These are phyloP conservation scores for Noctua janthina DNA, from an alignment of 2,888 invertebrate species.

Conservation along the genomic window DNA sequence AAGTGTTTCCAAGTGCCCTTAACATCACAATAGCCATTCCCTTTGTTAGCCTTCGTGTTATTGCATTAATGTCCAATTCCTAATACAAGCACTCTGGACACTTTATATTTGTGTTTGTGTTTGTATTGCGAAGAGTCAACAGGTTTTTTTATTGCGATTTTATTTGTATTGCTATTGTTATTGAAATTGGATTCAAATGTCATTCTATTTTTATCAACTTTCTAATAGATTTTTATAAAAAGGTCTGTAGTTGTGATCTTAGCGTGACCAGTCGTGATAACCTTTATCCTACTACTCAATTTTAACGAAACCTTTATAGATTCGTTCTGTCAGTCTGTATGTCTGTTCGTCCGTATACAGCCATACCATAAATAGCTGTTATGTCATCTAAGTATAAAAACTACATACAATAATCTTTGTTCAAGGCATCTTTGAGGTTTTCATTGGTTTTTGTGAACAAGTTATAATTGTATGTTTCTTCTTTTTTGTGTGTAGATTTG, in stretches of 20 bases:
- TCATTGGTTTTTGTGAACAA: no score
- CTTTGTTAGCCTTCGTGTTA: slow-evolving; percentile 65
- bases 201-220: background rate
- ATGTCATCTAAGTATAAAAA: background rate
- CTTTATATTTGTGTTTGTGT: slow-evolving; percentile 42
- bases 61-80: slow-evolving; percentile 61
- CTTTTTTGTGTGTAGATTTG: background rate
- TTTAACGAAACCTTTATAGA: background rate
- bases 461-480: background rate
- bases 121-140: slow-evolving; percentile 42
- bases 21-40: slow-evolving; percentile 60
- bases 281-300: no score
- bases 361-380: no score
- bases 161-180: slow-evolving; percentile 38
- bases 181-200: slow-evolving; percentile 26
- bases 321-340: no score
- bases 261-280: no score
- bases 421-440: background rate
- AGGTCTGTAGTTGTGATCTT: background rate
- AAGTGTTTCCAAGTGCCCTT: slow-evolving; percentile 52
- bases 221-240: background rate
- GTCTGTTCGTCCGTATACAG: no score
- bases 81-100: slow-evolving; percentile 35
- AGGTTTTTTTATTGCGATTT: slow-evolving; percentile 22
- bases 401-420: background rate